A percentile compares a stretch with the other conserved stretches of the same genome.
Evolutionary conservation across 2,797 vertebrate species (phyloP).

Genomic region (Serranus cabrilla): DNA sequence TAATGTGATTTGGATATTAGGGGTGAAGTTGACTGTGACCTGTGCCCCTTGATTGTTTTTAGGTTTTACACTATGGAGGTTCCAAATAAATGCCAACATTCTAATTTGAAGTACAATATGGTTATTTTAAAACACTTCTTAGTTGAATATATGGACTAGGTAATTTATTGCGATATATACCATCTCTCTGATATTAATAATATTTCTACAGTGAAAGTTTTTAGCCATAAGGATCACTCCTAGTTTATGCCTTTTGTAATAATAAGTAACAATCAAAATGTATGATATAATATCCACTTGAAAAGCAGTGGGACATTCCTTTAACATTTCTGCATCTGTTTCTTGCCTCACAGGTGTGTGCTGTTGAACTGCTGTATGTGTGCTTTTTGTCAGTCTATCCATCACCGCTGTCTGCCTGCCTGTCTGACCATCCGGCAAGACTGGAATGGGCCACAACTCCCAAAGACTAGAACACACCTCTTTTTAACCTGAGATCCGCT

Average conservation of each 20-base stretch:
- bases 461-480: conserved; percentile 87
- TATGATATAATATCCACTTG: not conserved
- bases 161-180: too few species aligned
- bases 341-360: conserved; percentile 72
- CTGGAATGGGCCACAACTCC: conserved; percentile 97
- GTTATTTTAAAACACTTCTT: too few species aligned
- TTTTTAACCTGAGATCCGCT: conserved; percentile 85
- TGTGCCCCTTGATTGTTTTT: too few species aligned
- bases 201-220: too few species aligned
- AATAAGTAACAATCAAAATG: not conserved
- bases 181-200: too few species aligned
- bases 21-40: too few species aligned
- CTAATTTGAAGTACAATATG: too few species aligned
- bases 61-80: too few species aligned
- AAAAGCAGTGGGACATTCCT: conserved; percentile 1
- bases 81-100: too few species aligned
- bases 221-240: too few species aligned
- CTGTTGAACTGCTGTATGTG: conserved; percentile 81
- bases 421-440: conserved; percentile 81
- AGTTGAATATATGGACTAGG: too few species aligned
- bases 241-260: not conserved
- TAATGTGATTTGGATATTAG: too few species aligned
- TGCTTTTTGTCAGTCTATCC: conserved; percentile 73
- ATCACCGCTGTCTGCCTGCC: conserved; percentile 71
- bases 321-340: not conserved